A percentile compares a stretch with the other conserved stretches of the same genome.
Conservation (phyloP, 2,888 invertebrate genomes). For the Dione juno region DNA sequence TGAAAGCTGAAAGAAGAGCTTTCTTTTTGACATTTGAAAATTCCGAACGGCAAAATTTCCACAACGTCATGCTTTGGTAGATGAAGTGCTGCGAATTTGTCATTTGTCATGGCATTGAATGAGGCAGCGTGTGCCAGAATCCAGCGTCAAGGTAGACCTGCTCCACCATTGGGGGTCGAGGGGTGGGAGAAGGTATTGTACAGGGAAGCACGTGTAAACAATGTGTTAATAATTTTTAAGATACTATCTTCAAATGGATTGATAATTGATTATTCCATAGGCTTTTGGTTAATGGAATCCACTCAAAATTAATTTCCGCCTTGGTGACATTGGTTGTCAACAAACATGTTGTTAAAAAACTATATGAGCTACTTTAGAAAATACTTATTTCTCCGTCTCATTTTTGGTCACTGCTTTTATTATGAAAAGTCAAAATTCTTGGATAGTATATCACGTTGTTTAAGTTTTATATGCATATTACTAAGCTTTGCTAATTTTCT, state of each 20-base stretch:
- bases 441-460: neutral
- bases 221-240: neutral
- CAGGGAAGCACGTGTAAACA: too few species aligned
- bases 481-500: neutral
- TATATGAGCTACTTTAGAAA: neutral
- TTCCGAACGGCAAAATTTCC: too few species aligned
- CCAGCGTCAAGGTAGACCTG: too few species aligned
- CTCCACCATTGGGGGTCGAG: too few species aligned
- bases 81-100: too few species aligned
- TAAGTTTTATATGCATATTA: neutral
- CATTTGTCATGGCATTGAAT: too few species aligned
- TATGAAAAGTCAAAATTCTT: neutral
- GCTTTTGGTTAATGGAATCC: neutral
- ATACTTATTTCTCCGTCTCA: slow-evolving; percentile 9
- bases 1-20: too few species aligned
- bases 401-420: neutral
- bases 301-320: neutral
- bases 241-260: slow-evolving; percentile 6
- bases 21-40: too few species aligned
- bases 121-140: too few species aligned
- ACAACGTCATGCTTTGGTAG: too few species aligned
- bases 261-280: neutral
- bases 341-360: slow-evolving; percentile 1
- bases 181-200: too few species aligned
- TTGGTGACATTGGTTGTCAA: neutral